Conservation (phyloP, 2,113 vertebrate genomes). For the Corythornis vintsioides region DNA sequence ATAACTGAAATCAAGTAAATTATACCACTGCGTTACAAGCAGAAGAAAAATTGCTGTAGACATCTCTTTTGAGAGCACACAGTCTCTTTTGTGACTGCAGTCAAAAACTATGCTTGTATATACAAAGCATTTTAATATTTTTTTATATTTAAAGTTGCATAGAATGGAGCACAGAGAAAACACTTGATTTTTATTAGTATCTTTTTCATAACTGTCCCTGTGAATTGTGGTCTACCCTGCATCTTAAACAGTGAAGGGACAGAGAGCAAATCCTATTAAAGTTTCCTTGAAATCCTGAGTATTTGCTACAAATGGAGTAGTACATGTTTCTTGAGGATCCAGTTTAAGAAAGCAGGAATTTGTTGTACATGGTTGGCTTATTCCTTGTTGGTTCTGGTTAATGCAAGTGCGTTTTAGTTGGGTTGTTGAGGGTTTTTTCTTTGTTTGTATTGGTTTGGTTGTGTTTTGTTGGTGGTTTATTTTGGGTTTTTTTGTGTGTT, state of each 20-base stretch:
- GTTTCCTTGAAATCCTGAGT: rapidly evolving
- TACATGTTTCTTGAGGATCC: background rate
- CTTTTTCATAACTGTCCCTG: background rate
- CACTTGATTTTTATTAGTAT: background rate
- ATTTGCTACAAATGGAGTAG: background rate
- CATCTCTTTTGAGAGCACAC: background rate
- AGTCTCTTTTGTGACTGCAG: background rate
- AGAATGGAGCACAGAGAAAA: background rate
- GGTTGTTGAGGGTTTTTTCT: too few species aligned
- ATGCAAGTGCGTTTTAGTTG: rapidly evolving
- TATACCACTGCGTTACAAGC: background rate
- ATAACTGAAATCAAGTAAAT: background rate
- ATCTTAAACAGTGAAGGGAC: background rate
- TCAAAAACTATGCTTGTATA: background rate
- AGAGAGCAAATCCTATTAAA: background rate
- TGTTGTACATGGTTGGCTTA: rapidly evolving
- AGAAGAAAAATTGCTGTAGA: background rate
- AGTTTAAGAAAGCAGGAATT: background rate
- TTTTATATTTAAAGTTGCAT: background rate
- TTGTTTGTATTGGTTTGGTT: too few species aligned
- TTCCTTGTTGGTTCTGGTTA: rapidly evolving
- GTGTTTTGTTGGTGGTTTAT: too few species aligned
- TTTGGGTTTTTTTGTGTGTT: too few species aligned
- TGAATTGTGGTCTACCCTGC: background rate
- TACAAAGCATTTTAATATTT: background rate